Base-by-base conservation (phyloP, 2,113 vertebrate genomes). In the Trogon melanurus region DNA sequence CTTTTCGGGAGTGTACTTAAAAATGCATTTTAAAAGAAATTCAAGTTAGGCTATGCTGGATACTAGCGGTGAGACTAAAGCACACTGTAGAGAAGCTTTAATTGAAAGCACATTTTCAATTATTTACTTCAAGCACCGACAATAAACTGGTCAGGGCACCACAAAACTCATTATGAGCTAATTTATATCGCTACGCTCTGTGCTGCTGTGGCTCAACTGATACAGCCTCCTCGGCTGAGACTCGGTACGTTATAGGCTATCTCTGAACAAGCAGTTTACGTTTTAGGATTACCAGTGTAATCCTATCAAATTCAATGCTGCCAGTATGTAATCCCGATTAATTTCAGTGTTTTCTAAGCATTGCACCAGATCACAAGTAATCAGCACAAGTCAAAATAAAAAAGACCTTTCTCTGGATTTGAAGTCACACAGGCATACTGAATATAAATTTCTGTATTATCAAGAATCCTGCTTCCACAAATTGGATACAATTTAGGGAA, bases 121-220 rank as follows among this genome's bases (percentile, higher is more conserved):
- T 93, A 92, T 91, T 87, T 87, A 87, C 70, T 87, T 62, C 69
- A 89, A 56, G n/a, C 56, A 50, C 47, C 71, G 56, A 67, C 34
- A 89, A 61, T 66, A 91, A 91, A 89, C 34, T 69, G 61, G 66
- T 56, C 78, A 89, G 70, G 62, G 48, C 88, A 88, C 91, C 54
- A 91, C 2, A 4, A 85, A 95, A 93, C 76, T 94, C 90, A 87
- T 92, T 92, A 95, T 36, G n/a, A 92, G 53, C n/a, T 73, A 76
- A 93, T 93, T 95, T 92, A 56, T 76, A 91, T 26, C 67, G 32
- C 65, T 85, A 9, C 3, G 1, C 29, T 74, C n/a, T 44, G 41
- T 64, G 57, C 57, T 76, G 76, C 50, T 93, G 78, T 4, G 7
- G 72, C 48, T 51, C 29, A 38, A 47, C 48, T 45, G 70, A 71